Evolutionary conservation across 2,888 invertebrate species (phyloP).

Genomic region (Griposia aprilina): DNA sequence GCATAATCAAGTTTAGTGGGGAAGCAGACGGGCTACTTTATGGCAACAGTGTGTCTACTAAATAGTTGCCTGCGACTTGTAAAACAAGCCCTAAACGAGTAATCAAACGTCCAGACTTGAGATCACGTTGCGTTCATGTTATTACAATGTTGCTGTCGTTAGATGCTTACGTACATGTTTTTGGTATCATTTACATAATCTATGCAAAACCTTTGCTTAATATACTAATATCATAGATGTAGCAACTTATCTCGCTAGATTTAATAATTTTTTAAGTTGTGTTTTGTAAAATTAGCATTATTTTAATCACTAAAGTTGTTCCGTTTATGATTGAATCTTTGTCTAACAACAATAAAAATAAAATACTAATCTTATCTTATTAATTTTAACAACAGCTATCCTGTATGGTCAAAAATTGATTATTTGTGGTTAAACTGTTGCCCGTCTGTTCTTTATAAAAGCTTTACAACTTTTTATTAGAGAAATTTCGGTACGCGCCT

Average conservation of each 20-base stretch:
- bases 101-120: neutral
- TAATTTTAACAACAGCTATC: neutral
- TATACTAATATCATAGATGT: neutral
- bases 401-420: neutral
- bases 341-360: neutral
- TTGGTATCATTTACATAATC: conserved; percentile 23
- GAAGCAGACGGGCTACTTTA: conserved; percentile 51
- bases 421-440: conserved; percentile 23
- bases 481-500: conserved; percentile 64
- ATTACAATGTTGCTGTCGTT: conserved; percentile 16
- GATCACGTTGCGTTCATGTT: neutral
- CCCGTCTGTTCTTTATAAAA: conserved; percentile 40
- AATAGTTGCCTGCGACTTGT: conserved; percentile 39
- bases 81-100: neutral
- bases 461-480: conserved; percentile 60
- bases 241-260: neutral
- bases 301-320: neutral
- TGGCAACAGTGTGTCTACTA: conserved; percentile 34
- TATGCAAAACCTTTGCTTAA: neutral
- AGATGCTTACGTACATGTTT: neutral
- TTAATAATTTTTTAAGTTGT: neutral
- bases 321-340: neutral
- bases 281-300: neutral
- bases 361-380: neutral
- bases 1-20: conserved; percentile 61